Evolutionary conservation across 2,888 invertebrate genomes (phyloP).

Genomic region (Tipula helvola): DNA sequence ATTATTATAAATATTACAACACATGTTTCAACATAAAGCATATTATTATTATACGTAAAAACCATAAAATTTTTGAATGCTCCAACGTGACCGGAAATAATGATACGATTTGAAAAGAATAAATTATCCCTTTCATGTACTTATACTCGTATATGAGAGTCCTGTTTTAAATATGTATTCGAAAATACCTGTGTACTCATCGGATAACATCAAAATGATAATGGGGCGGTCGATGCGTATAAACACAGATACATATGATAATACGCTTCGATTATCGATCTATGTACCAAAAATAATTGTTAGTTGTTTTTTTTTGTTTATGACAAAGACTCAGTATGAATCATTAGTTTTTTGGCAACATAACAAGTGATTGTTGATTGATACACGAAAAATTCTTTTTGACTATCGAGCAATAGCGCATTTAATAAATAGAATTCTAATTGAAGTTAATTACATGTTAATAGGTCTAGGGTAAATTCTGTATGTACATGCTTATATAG

Average conservation of each 20-base stretch:
- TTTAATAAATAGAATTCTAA: background rate
- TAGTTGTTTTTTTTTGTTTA: background rate
- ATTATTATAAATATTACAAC: background rate
- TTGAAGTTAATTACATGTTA: background rate
- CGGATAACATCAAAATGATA: background rate
- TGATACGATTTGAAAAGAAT: background rate
- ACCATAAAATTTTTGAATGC: background rate
- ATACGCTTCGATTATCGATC: background rate
- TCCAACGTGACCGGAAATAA: conserved; percentile 4
- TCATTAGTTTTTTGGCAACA: conserved; percentile 4
- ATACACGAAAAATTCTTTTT: background rate
- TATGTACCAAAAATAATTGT: background rate
- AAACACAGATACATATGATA: background rate
- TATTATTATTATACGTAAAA: background rate
- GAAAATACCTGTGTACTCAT: background rate
- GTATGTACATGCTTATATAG: background rate
- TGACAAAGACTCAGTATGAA: background rate
- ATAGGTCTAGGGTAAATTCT: background rate
- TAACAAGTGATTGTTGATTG: background rate
- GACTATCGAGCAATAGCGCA: background rate
- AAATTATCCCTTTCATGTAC: background rate
- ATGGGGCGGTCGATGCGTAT: background rate
- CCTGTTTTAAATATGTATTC: background rate
- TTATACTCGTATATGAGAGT: background rate
- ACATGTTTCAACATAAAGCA: background rate